phyloP scores from a whole-genome alignment of 2,113 vertebrate genomes.

The Caranx melampygus region DNA sequence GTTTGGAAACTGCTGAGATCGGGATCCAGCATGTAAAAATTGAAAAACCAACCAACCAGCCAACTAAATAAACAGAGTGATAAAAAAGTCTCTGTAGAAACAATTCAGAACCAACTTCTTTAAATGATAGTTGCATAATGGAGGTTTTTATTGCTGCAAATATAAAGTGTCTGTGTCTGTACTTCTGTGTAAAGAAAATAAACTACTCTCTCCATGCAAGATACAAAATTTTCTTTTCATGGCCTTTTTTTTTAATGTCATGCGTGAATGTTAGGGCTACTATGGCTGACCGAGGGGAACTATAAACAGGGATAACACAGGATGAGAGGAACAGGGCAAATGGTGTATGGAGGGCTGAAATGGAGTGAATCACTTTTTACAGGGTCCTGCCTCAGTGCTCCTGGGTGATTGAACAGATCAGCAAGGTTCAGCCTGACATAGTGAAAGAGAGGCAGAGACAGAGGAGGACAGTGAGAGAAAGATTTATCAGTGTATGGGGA shows the following conservation, averaged over 20 bases:
- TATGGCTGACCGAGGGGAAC: constrained; percentile 39
- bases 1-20: constrained; percentile 41
- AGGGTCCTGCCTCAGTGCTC: constrained; percentile 66
- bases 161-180: constrained; percentile 11
- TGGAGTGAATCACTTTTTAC: constrained; percentile 70
- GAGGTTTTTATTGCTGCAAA: constrained; percentile 33
- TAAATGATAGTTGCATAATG: constrained; percentile 51
- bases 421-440: constrained; percentile 52
- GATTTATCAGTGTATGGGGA: constrained; percentile 56
- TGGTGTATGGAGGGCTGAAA: constrained; percentile 58
- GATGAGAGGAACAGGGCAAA: constrained; percentile 53
- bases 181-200: constrained; percentile 18
- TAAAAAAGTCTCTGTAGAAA: constrained; percentile 42
- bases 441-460: constrained; percentile 36
- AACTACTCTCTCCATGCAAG: constrained; percentile 18
- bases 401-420: constrained; percentile 75
- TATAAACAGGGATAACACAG: constrained; percentile 38
- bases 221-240: constrained; percentile 17
- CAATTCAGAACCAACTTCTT: constrained; percentile 47
- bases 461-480: constrained; percentile 30
- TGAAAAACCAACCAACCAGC: too few relatives aligned
- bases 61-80: constrained; percentile 28
- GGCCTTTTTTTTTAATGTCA: constrained; percentile 38
- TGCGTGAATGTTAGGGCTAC: constrained; percentile 32
- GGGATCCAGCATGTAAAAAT: constrained; percentile 34